Percentiles rank a stretch among this genome's conserved stretches.
These are phyloP conservation scores for Saiga tatarica DNA, from an alignment of 2,113 vertebrate genomes.

Conservation along the genomic window DNA sequence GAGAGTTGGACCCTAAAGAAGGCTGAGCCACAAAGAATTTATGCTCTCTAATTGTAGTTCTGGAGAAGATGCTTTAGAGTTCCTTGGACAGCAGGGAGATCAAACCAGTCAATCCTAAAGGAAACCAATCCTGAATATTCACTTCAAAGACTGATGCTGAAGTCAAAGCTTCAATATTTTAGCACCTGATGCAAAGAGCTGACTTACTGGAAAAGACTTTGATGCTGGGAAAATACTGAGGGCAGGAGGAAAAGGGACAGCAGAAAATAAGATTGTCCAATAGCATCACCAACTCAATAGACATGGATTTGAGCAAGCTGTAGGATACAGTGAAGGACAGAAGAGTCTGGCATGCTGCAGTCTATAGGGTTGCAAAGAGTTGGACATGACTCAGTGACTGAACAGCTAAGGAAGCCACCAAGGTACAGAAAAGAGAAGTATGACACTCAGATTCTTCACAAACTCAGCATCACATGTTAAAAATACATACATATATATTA, in stretches of 20 bases:
- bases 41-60: neutral
- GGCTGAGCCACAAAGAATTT: neutral
- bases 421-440: neutral
- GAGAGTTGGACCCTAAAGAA: neutral
- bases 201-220: neutral
- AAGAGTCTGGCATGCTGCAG: neutral
- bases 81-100: neutral
- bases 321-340: neutral
- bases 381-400: neutral
- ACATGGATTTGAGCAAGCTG: neutral
- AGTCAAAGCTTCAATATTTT: neutral
- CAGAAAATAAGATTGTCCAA: neutral
- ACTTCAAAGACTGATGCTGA: neutral
- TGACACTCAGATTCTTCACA: too few species aligned
- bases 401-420: neutral
- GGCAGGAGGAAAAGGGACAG: neutral
- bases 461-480: neutral
- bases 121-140: neutral
- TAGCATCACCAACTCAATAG: neutral
- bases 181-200: neutral
- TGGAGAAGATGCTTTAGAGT: neutral
- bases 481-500: neutral
- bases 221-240: neutral
- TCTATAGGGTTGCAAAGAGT: neutral
- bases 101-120: neutral